phyloP scores from a whole-genome alignment of 2,888 invertebrate genomes.

The Acanthosepion esculentum region DNA sequence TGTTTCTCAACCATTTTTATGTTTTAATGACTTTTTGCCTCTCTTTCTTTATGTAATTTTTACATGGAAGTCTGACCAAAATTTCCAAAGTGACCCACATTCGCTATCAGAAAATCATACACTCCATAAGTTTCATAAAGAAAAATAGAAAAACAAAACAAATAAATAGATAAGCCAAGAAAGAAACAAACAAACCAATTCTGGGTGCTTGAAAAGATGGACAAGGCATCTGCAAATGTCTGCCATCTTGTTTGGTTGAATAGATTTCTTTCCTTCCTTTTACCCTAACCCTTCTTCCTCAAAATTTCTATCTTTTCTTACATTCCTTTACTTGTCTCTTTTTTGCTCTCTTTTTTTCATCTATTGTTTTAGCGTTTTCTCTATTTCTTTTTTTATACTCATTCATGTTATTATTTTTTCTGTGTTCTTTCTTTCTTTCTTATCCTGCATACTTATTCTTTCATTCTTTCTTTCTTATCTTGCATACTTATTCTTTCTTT shows the following conservation, averaged over 20 bases:
- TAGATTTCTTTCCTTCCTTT: neutral
- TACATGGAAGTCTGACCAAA: neutral
- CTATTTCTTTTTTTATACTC: too few relatives aligned
- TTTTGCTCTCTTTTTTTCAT: too few relatives aligned
- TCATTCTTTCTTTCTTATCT: too few relatives aligned
- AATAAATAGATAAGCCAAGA: neutral
- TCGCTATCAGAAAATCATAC: neutral
- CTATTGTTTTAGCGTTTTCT: too few relatives aligned
- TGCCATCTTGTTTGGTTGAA: neutral
- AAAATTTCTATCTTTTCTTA: too few relatives aligned
- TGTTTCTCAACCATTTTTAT: neutral
- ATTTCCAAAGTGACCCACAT: constrained; percentile 15
- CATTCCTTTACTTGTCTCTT: too few relatives aligned
- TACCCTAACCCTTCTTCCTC: too few relatives aligned
- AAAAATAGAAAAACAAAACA: neutral
- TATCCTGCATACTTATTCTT: too few relatives aligned
- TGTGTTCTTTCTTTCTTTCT: too few relatives aligned
- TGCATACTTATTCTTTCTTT: too few relatives aligned
- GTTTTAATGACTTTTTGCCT: neutral
- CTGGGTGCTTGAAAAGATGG: neutral
- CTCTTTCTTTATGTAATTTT: neutral
- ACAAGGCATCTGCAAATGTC: constrained; percentile 4
- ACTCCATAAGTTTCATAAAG: neutral
- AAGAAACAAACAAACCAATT: neutral
- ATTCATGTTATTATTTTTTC: too few relatives aligned